phyloP scores from a whole-genome alignment of 2,888 invertebrate species.

The Homarus gammarus region DNA sequence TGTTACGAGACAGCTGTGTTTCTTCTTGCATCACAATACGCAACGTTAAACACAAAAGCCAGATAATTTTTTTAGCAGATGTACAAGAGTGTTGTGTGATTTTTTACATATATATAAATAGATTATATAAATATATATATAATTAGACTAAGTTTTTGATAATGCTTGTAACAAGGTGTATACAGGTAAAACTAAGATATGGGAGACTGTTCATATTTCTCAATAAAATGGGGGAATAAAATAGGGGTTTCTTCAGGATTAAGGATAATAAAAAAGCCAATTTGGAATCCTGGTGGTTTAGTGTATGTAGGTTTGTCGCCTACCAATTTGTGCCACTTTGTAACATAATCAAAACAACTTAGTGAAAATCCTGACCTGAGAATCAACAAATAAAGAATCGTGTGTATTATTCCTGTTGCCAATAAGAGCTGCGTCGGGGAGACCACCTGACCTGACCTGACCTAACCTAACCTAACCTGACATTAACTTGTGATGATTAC shows the following conservation, averaged over 20 bases:
- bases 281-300: background rate
- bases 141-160: constrained; percentile 51
- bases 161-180: constrained; percentile 42
- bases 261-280: background rate
- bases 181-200: background rate
- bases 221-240: background rate
- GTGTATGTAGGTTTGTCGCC: background rate
- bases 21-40: background rate
- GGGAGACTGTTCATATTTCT: background rate
- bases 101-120: constrained; percentile 40
- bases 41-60: background rate
- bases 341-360: no score
- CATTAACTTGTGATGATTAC: no score
- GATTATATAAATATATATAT: constrained; percentile 36
- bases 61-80: background rate
- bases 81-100: constrained; percentile 17
- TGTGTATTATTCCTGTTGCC: constrained; percentile 4
- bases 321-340: no score
- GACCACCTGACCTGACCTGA: no score
- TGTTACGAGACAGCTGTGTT: no score
- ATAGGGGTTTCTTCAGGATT: background rate
- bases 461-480: no score
- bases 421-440: no score
- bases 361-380: constrained; percentile 30
- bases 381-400: constrained; percentile 21